Conservation (phyloP, 1,140 invertebrate genomes). For the Aphaenogaster ashmeadi region DNA sequence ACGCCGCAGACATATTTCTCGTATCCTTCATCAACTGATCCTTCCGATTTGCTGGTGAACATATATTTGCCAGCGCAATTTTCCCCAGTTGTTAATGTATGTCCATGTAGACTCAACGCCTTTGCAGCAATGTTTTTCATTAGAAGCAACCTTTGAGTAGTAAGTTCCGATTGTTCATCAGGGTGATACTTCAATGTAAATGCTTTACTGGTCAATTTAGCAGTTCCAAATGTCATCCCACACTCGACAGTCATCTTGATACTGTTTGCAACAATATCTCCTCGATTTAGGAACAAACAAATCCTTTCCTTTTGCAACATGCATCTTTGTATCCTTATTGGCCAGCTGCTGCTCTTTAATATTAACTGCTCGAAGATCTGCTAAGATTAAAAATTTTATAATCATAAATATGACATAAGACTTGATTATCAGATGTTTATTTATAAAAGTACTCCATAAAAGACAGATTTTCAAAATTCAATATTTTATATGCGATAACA, state of each 20-base stretch:
- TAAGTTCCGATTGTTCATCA: slow-evolving; percentile 80
- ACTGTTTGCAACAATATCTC: slow-evolving; percentile 56
- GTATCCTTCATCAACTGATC: slow-evolving; percentile 71
- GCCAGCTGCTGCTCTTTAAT: slow-evolving; percentile 75
- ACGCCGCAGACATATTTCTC: slow-evolving; percentile 85
- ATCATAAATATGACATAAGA: not conserved
- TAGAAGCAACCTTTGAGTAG: slow-evolving; percentile 81
- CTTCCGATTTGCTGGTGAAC: slow-evolving; percentile 86
- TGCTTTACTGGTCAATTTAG: slow-evolving; percentile 35
- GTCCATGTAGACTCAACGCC: slow-evolving; percentile 81
- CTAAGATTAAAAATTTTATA: slow-evolving; percentile 36
- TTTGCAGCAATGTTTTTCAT: slow-evolving; percentile 83
- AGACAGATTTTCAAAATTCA: not conserved
- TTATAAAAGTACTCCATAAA: not conserved
- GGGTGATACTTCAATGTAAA: slow-evolving; percentile 71
- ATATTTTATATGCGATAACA: not conserved
- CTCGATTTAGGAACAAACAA: slow-evolving; percentile 79
- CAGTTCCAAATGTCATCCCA: slow-evolving; percentile 74
- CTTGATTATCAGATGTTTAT: slow-evolving; percentile 34
- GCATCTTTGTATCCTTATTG: slow-evolving; percentile 74
- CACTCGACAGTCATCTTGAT: slow-evolving; percentile 73
- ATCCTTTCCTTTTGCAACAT: slow-evolving; percentile 73
- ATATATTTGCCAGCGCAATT: slow-evolving; percentile 77
- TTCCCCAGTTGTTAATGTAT: slow-evolving; percentile 66
- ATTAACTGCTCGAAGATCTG: slow-evolving; percentile 76